These are phyloP conservation scores for Callimorpha dominula DNA, from an alignment of 2,888 invertebrate genomes.

Conservation along the genomic window DNA sequence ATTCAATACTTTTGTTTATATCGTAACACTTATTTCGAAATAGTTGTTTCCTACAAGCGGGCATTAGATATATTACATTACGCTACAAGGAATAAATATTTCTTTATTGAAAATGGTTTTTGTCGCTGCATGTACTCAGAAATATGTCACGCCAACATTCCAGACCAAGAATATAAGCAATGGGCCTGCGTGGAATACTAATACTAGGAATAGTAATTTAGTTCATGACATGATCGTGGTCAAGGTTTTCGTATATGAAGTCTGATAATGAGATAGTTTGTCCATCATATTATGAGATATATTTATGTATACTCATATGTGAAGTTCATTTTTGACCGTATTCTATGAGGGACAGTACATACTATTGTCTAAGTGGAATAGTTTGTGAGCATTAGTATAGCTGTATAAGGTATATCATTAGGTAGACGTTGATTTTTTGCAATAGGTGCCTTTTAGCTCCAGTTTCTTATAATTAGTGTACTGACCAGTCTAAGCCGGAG, in stretches of 20 bases:
- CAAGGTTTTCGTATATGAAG: conserved; percentile 8
- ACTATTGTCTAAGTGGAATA: not conserved
- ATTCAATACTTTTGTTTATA: too few species aligned
- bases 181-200: conserved; percentile 25
- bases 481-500: too few species aligned
- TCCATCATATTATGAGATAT: not conserved
- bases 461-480: too few species aligned
- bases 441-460: too few species aligned
- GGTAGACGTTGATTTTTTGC: too few species aligned
- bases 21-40: too few species aligned
- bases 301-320: not conserved
- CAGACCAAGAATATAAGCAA: conserved; percentile 19
- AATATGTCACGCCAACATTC: not conserved
- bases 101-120: not conserved
- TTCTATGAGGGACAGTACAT: not conserved
- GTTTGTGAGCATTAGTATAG: too few species aligned
- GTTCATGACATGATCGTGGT: conserved; percentile 14
- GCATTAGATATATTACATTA: too few species aligned
- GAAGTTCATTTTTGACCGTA: not conserved
- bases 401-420: too few species aligned
- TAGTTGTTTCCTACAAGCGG: too few species aligned
- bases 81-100: too few species aligned
- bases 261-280: not conserved
- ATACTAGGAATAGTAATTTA: conserved; percentile 39
- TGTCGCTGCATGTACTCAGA: not conserved